Percentiles rank a stretch among this genome's conserved stretches.
These are phyloP conservation scores for Drosophila mulleri DNA, from an alignment of 2,888 invertebrate species.

Conservation along the genomic window DNA sequence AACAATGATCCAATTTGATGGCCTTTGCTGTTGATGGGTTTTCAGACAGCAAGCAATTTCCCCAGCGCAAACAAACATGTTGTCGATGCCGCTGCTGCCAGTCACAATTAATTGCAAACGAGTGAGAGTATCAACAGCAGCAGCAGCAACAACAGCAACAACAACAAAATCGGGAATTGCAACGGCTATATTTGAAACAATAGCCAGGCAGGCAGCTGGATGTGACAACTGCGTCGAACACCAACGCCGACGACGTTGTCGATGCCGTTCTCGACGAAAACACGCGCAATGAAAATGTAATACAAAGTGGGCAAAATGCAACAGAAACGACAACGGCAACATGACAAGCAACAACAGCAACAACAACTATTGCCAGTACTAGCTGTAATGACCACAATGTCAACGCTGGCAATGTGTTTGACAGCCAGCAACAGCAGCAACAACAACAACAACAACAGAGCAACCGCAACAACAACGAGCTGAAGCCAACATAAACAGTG, in stretches of 20 bases:
- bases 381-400: constrained; percentile 48
- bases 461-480: constrained; percentile 13
- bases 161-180: background rate
- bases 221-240: constrained; percentile 21
- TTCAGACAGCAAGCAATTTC: constrained; percentile 38
- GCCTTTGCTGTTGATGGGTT: constrained; percentile 17
- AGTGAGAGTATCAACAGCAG: constrained; percentile 30
- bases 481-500: constrained; percentile 16
- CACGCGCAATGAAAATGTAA: constrained; percentile 45
- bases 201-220: constrained; percentile 18
- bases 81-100: constrained; percentile 48
- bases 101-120: constrained; percentile 54
- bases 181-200: constrained; percentile 32
- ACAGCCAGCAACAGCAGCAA: constrained; percentile 10
- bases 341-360: constrained; percentile 18
- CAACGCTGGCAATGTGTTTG: constrained; percentile 29
- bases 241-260: background rate
- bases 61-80: constrained; percentile 48
- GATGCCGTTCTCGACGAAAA: too few relatives aligned
- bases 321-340: constrained; percentile 27
- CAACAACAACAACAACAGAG: constrained; percentile 3
- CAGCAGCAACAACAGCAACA: constrained; percentile 5
- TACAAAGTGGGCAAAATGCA: constrained; percentile 31
- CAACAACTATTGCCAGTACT: constrained; percentile 9
- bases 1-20: constrained; percentile 33